Evolutionary conservation across 1,140 invertebrate species (phyloP).

Genomic region (Philotrypesis tridentata): DNA sequence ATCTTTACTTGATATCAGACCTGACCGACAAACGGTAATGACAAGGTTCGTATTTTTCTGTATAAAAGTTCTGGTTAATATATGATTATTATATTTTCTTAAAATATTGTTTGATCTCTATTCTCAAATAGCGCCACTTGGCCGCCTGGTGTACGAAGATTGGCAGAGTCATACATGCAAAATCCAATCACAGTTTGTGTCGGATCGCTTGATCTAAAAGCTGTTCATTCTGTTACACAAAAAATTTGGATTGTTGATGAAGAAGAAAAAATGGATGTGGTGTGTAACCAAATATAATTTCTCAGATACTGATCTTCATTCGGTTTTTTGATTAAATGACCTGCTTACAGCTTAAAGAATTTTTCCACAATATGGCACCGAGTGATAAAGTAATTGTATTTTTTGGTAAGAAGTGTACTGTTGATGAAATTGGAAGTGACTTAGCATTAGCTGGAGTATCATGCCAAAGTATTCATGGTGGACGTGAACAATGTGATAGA

Average conservation of each 20-base stretch:
- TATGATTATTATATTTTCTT: conserved; percentile 2
- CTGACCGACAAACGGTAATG: conserved; percentile 90
- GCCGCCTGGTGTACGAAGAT: conserved; percentile 86
- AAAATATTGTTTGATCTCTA: background rate
- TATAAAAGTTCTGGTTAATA: background rate
- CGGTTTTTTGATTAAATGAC: background rate
- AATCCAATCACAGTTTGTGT: conserved; percentile 93
- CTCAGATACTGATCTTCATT: background rate
- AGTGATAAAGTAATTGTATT: conserved; percentile 92
- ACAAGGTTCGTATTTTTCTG: conserved; percentile 76
- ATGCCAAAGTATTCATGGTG: conserved; percentile 90
- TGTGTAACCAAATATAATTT: conserved; percentile 62
- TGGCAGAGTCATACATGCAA: conserved; percentile 89
- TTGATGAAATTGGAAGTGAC: conserved; percentile 87
- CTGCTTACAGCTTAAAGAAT: conserved; percentile 74
- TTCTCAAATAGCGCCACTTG: conserved; percentile 84
- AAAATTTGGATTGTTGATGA: conserved; percentile 82
- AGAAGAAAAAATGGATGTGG: conserved; percentile 80
- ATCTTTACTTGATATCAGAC: conserved; percentile 83
- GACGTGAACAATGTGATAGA: conserved; percentile 88
- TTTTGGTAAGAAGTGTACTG: conserved; percentile 87
- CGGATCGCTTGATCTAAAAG: conserved; percentile 88
- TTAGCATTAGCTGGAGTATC: conserved; percentile 79
- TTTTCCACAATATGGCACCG: conserved; percentile 77
- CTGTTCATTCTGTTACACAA: conserved; percentile 88